These are phyloP conservation scores for Meda fulgida DNA, from an alignment of 2,797 vertebrate species.

Conservation along the genomic window DNA sequence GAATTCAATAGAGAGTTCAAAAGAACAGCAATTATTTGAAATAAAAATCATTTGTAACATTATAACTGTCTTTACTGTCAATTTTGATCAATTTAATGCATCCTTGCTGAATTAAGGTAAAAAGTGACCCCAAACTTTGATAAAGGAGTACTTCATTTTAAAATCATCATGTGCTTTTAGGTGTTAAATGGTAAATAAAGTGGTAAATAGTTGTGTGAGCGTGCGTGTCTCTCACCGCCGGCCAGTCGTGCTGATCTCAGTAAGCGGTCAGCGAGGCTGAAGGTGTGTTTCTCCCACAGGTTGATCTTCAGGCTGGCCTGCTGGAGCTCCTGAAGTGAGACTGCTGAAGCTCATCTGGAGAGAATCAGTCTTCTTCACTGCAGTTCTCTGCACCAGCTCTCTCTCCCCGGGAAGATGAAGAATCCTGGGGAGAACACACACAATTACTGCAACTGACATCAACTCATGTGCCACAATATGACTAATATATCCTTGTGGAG, in stretches of 20 bases:
- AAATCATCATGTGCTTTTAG: neutral
- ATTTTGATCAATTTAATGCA: neutral
- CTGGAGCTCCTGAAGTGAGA: conserved; percentile 70
- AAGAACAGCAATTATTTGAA: too few relatives aligned
- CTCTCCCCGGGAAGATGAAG: conserved; percentile 71
- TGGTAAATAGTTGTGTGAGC: neutral
- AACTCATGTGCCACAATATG: neutral
- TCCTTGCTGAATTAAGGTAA: neutral
- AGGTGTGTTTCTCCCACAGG: conserved; percentile 72
- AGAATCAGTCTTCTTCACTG: conserved; percentile 76
- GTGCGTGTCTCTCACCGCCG: conserved; percentile 61
- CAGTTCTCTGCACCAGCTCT: conserved; percentile 69
- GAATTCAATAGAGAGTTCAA: too few relatives aligned
- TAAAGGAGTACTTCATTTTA: neutral
- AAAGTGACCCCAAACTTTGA: neutral
- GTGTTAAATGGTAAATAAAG: neutral
- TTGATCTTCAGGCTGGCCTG: conserved; percentile 71
- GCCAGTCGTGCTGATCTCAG: conserved; percentile 68
- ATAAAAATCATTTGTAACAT: neutral
- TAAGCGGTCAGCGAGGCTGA: conserved; percentile 64
- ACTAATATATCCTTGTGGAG: neutral
- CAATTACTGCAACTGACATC: neutral
- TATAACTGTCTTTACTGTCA: neutral
- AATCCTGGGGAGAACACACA: conserved; percentile 64
- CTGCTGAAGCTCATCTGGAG: conserved; percentile 76